These are phyloP conservation scores for Patiria miniata DNA, from an alignment of 35 echinoderm and acorn worm species.

Conservation along the genomic window DNA sequence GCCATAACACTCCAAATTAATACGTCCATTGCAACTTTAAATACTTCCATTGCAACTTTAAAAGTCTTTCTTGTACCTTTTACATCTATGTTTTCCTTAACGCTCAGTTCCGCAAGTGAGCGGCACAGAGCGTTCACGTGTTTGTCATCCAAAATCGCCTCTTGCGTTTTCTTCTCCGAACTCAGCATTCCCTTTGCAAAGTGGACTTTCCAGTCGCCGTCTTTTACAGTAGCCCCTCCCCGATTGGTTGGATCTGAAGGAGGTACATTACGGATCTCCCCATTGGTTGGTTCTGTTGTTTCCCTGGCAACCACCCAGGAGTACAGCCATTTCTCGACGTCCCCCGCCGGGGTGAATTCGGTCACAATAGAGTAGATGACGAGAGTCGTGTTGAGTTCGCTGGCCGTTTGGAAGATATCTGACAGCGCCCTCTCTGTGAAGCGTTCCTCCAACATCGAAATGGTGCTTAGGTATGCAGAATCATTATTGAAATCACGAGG, in stretches of 20 bases:
- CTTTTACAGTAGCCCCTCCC: not conserved
- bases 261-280: not conserved
- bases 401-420: slow-evolving; percentile 1
- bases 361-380: slow-evolving; percentile 33
- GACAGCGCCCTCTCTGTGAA: not conserved
- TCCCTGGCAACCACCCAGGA: slow-evolving; percentile 26
- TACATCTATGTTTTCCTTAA: not conserved
- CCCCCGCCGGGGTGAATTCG: not conserved
- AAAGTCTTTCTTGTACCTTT: not conserved
- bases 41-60: too few relatives aligned
- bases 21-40: too few relatives aligned
- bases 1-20: too few relatives aligned
- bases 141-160: not conserved
- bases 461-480: not conserved
- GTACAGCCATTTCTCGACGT: slow-evolving; percentile 34
- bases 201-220: not conserved
- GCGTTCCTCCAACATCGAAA: not conserved
- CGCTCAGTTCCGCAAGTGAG: slow-evolving; percentile 13
- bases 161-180: not conserved
- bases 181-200: slow-evolving; percentile 24
- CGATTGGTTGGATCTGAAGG: not conserved
- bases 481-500: not conserved
- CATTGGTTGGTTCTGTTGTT: not conserved
- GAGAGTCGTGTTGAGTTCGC: slow-evolving; percentile 8
- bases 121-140: slow-evolving; percentile 25